phyloP scores from a whole-genome alignment of 2,797 vertebrate species.

The Peromyscus melanophrys region DNA sequence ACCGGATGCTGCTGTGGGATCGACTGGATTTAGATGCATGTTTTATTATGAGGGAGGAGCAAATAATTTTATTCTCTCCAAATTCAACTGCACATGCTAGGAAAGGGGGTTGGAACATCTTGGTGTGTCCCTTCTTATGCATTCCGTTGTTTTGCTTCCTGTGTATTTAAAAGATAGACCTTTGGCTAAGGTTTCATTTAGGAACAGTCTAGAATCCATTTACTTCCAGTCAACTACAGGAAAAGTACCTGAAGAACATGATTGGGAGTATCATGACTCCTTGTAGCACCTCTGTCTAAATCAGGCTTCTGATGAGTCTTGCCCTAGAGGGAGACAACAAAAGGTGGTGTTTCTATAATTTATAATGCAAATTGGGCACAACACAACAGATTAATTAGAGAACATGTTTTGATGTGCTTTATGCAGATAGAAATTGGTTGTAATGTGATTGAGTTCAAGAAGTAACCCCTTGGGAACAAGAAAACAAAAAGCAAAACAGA shows the following conservation, averaged over 20 bases:
- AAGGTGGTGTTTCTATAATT: constrained; percentile 29
- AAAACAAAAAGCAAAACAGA: neutral
- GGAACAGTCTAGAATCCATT: neutral
- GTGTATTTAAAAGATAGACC: neutral
- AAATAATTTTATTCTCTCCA: neutral
- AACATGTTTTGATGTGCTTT: constrained; percentile 69
- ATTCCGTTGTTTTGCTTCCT: neutral
- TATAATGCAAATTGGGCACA: constrained; percentile 62
- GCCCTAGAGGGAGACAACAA: constrained; percentile 21
- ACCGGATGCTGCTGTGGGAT: neutral
- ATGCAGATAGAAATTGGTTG: constrained; percentile 56
- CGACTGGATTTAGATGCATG: neutral
- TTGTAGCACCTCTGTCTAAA: neutral
- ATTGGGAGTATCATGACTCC: neutral
- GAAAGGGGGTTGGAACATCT: neutral
- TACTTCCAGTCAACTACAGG: neutral
- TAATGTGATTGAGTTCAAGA: constrained; percentile 60
- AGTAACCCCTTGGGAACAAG: constrained; percentile 25
- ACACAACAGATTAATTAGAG: constrained; percentile 72
- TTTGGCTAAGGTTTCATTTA: neutral
- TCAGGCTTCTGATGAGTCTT: constrained; percentile 36
- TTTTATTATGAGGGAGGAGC: neutral
- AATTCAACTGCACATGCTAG: neutral
- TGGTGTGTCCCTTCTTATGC: neutral
- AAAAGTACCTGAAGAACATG: neutral